phyloP scores from a whole-genome alignment of 2,797 vertebrate genomes.

The Hypotaenidia philippensis region DNA sequence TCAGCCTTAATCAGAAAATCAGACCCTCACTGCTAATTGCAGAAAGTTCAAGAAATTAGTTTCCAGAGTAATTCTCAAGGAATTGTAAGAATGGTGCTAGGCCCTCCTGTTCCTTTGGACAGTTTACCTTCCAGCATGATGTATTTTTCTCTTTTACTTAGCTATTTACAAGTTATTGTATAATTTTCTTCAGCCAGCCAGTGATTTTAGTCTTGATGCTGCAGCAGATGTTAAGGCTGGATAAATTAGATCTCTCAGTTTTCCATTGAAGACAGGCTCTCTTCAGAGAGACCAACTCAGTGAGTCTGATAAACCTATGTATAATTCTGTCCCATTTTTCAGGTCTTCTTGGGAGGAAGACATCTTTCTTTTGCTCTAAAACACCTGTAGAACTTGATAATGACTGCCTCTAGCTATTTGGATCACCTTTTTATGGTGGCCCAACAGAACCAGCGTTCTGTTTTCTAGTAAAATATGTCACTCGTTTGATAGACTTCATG shows the following conservation, averaged over 20 bases:
- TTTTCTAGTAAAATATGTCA: background rate
- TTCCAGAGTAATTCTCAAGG: background rate
- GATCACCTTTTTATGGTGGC: background rate
- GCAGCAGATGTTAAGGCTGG: background rate
- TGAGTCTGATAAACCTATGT: background rate
- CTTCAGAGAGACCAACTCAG: background rate
- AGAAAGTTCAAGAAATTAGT: conserved; percentile 11
- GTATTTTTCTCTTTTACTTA: background rate
- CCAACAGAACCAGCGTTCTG: background rate
- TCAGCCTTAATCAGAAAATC: background rate
- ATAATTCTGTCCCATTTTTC: background rate
- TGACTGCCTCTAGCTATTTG: background rate
- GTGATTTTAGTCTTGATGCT: background rate
- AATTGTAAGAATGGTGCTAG: background rate
- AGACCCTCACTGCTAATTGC: background rate
- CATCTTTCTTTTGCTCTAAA: background rate
- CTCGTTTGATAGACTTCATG: background rate
- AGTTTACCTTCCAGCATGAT: conserved; percentile 15
- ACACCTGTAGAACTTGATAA: background rate
- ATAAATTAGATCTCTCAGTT: background rate
- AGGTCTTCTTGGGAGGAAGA: background rate
- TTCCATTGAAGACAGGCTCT: background rate
- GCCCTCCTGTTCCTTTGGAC: background rate
- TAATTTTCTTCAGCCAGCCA: background rate
- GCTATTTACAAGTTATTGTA: background rate